phyloP scores from a whole-genome alignment of 2,888 invertebrate species.

The Meiosimyza platycephala region DNA sequence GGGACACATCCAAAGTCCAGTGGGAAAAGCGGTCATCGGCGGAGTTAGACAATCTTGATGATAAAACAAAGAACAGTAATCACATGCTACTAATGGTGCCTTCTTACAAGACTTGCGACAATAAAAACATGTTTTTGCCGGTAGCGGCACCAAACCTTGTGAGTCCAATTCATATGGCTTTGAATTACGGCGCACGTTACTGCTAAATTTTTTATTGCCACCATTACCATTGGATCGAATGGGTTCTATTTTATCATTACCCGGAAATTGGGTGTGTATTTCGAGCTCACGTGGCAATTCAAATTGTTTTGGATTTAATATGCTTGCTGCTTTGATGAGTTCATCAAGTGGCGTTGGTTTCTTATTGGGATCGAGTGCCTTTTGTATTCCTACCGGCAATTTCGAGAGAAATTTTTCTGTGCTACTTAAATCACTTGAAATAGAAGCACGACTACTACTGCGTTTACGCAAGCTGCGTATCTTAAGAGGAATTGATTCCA shows the following conservation, averaged over 20 bases:
- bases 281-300: conserved; percentile 85
- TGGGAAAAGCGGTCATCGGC: conserved; percentile 88
- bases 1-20: conserved; percentile 97
- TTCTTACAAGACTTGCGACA: conserved; percentile 86
- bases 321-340: conserved; percentile 83
- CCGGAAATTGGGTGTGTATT: conserved; percentile 82
- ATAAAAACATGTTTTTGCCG: conserved; percentile 85
- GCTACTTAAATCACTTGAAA: conserved; percentile 60
- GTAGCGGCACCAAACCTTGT: conserved; percentile 79
- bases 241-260: conserved; percentile 76
- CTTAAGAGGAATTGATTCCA: conserved; percentile 65
- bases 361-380: conserved; percentile 62
- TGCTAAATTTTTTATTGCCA: conserved; percentile 55
- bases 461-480: conserved; percentile 66
- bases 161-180: conserved; percentile 71
- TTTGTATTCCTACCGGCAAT: conserved; percentile 60
- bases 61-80: conserved; percentile 90
- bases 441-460: conserved; percentile 59
- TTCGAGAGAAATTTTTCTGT: conserved; percentile 60
- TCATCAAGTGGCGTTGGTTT: conserved; percentile 78
- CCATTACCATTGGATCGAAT: conserved; percentile 56
- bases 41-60: conserved; percentile 96
- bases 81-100: conserved; percentile 90
- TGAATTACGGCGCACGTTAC: conserved; percentile 58
- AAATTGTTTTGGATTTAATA: conserved; percentile 91